Evolutionary conservation across 2,888 invertebrate species (phyloP), one percentile per base, ranked within the genome.

Genomic region (Melinopterus prodromus): DNA sequence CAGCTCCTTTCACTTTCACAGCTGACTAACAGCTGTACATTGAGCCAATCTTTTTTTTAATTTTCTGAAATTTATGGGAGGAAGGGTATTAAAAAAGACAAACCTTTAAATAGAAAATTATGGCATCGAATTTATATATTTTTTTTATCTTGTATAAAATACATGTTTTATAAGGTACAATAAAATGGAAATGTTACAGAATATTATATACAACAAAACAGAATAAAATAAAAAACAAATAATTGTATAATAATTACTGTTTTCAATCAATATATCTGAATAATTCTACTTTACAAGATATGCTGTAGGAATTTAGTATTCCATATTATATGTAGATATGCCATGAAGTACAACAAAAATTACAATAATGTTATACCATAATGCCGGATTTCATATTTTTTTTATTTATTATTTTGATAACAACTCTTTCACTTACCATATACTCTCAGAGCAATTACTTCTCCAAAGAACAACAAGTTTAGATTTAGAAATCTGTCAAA

Each of bases 331-430:
- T n/a, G n/a, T n/a, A 26, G 26, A 53, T 53, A 53, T 53, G 53
- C 53, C 53, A 53, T 53, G 53, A 53, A 2, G 53, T 53, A 53
- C 7, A 12, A 53, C 9, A 53, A 53, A 53, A 7, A 53, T 53
- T 53, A 53, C 12, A 12, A 53, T 82, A 79, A 53, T 53, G 53
- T 9, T 53, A 53, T 53, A 9, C 53, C 53, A 53, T 53, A 53
- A 53, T 53, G 53, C 53, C 53, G 12, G 53, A 53, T 53, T 53
- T 53, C 7, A 53, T 53, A 9, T 53, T 12, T 53, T 12, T 53
- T 53, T 53, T 53, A 26, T 26, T 26, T 26, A 26, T 26, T 53
- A 53, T 53, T 53, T 53, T 53, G 53, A 53, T 53, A 53, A 53
- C 53, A 53, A 53, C 53, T 53, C 53, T 53, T 53, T 12, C 53